Conservation (phyloP, 2,888 invertebrate species). For the Crossocerus cetratus region DNA sequence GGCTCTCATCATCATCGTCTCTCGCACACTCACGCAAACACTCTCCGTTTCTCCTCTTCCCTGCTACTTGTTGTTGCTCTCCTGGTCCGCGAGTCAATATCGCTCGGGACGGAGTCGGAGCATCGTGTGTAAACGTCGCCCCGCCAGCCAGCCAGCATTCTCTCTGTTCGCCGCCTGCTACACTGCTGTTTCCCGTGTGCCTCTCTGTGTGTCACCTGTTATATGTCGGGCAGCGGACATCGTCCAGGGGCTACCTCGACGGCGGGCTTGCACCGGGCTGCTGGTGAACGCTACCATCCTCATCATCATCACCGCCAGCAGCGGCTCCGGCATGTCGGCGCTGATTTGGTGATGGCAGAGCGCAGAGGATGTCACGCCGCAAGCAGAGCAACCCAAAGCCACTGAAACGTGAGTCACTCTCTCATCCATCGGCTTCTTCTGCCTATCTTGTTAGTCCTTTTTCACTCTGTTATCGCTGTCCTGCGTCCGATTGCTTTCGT, state of each 20-base stretch:
- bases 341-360: constrained; percentile 75
- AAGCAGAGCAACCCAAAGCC: constrained; percentile 98
- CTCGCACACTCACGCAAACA: neutral
- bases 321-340: constrained; percentile 63
- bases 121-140: too few relatives aligned
- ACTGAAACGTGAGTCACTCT: constrained; percentile 89
- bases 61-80: too few relatives aligned
- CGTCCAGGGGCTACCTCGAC: neutral
- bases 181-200: too few relatives aligned
- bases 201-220: constrained; percentile 58
- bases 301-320: neutral
- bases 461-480: too few relatives aligned
- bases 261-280: neutral
- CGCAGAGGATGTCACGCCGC: constrained; percentile 89
- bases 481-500: too few relatives aligned
- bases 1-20: neutral
- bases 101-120: too few relatives aligned
- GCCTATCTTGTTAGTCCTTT: too few relatives aligned
- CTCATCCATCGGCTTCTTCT: neutral
- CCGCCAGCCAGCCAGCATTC: too few relatives aligned
- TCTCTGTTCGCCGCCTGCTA: too few relatives aligned
- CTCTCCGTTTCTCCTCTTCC: neutral
- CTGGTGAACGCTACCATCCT: neutral
- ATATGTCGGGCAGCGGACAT: constrained; percentile 37
- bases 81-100: too few relatives aligned